phyloP scores from a whole-genome alignment of 2,113 vertebrate genomes.

The Glareola pratincola region DNA sequence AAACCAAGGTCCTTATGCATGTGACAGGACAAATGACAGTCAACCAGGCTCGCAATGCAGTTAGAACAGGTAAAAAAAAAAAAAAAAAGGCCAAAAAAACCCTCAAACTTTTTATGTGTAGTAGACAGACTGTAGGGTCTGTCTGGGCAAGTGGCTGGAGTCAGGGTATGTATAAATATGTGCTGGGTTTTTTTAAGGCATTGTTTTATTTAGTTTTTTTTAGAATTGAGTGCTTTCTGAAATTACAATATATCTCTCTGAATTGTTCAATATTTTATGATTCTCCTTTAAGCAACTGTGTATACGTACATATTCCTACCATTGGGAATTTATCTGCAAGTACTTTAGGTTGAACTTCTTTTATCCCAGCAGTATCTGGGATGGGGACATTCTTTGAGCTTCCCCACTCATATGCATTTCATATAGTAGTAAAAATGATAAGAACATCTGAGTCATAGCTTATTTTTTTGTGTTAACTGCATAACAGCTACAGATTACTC shows the following conservation, averaged over 20 bases:
- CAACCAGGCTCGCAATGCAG: conserved; percentile 92
- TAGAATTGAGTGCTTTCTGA: not conserved
- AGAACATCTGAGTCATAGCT: conserved; percentile 7
- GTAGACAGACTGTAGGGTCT: not conserved
- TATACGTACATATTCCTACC: not conserved
- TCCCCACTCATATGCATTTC: not conserved
- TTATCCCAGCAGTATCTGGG: not conserved
- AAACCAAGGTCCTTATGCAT: conserved; percentile 89
- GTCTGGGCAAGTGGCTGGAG: not conserved
- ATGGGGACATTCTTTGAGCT: not conserved
- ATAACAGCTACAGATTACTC: not conserved
- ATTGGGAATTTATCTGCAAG: not conserved
- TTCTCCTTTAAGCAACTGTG: not conserved
- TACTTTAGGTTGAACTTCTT: not conserved
- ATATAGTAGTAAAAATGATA: not conserved
- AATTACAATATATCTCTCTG: not conserved
- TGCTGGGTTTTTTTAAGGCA: not conserved
- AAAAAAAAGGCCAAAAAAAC: not conserved
- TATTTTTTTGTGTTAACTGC: not conserved
- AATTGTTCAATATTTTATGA: not conserved
- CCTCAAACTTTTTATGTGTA: not conserved
- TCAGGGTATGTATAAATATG: not conserved
- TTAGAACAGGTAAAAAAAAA: conserved; percentile 85
- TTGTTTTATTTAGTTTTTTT: not conserved
- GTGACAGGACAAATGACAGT: conserved; percentile 95